phyloP scores from a whole-genome alignment of 2,797 vertebrate species.

The Oophaga sylvatica region DNA sequence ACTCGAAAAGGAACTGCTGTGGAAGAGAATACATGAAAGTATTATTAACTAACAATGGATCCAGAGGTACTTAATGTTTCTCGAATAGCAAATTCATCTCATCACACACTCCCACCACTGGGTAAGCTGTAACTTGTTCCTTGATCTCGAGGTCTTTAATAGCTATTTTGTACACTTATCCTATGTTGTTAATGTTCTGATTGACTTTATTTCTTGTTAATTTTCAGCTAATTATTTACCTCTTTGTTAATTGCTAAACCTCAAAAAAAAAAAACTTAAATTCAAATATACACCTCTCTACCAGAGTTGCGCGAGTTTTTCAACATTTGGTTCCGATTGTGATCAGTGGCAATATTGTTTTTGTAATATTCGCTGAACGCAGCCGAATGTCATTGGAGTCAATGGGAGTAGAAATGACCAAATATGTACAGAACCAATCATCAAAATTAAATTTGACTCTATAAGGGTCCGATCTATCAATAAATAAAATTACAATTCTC shows the following conservation, averaged over 20 bases:
- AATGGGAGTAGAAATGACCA: too few relatives aligned
- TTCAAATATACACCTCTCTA: too few relatives aligned
- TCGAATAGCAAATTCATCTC: slow-evolving; percentile 89
- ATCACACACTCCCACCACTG: slow-evolving; percentile 81
- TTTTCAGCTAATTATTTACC: background rate
- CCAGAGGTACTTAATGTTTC: slow-evolving; percentile 91
- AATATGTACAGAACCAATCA: too few relatives aligned
- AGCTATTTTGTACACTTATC: background rate
- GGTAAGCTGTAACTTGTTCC: slow-evolving; percentile 85
- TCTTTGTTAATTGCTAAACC: background rate
- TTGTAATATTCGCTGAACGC: too few relatives aligned
- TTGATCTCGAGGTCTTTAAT: slow-evolving; percentile 81
- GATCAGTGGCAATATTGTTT: too few relatives aligned
- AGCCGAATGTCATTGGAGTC: too few relatives aligned
- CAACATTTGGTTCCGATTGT: too few relatives aligned
- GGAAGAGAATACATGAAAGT: slow-evolving; percentile 84
- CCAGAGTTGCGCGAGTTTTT: too few relatives aligned
- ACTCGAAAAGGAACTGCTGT: slow-evolving; percentile 81
- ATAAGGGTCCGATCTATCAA: too few relatives aligned
- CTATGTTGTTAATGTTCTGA: background rate
- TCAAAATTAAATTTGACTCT: too few relatives aligned
- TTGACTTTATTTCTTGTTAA: background rate
- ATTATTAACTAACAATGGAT: slow-evolving; percentile 92
- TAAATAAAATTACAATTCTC: too few relatives aligned
- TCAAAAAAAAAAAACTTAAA: too few relatives aligned